phyloP scores from a whole-genome alignment of 2,113 vertebrate species.

The Dromiciops gliroides region DNA sequence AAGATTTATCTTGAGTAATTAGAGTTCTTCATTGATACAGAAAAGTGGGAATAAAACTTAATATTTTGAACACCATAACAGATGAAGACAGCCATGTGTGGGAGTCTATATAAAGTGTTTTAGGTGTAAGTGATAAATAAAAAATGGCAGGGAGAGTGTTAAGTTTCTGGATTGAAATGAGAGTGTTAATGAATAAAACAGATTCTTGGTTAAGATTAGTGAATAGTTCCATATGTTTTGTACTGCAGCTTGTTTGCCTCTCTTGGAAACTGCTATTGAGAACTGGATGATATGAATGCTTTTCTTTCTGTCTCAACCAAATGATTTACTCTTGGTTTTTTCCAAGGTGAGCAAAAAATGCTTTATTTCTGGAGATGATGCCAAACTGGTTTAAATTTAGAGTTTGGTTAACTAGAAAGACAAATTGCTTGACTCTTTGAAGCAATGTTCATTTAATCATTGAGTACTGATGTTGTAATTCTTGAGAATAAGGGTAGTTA shows the following conservation, averaged over 20 bases:
- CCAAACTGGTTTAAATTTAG: slow-evolving; percentile 52
- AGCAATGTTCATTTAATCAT: slow-evolving; percentile 56
- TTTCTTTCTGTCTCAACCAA: slow-evolving; percentile 37
- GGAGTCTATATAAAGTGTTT: not conserved
- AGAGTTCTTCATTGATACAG: not conserved
- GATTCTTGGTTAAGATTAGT: not conserved
- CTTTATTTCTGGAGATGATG: slow-evolving; percentile 24
- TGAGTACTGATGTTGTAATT: slow-evolving; percentile 53
- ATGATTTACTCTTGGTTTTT: slow-evolving; percentile 52
- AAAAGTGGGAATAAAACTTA: not conserved
- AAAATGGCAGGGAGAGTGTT: not conserved
- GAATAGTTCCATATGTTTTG: not conserved
- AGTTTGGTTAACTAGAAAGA: slow-evolving; percentile 43
- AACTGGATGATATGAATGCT: slow-evolving; percentile 16
- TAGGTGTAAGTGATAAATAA: not conserved
- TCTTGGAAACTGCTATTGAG: slow-evolving; percentile 2
- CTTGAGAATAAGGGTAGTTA: slow-evolving; percentile 45
- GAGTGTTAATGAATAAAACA: not conserved
- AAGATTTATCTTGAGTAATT: not conserved
- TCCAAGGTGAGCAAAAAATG: slow-evolving; percentile 16
- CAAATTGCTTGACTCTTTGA: slow-evolving; percentile 48
- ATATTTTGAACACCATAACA: not conserved
- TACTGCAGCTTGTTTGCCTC: not conserved
- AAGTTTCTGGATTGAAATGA: slow-evolving; percentile 6
- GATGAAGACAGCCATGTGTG: not conserved